These are phyloP conservation scores for Xenopus borealis DNA, from an alignment of 2,113 vertebrate genomes.

Conservation along the genomic window DNA sequence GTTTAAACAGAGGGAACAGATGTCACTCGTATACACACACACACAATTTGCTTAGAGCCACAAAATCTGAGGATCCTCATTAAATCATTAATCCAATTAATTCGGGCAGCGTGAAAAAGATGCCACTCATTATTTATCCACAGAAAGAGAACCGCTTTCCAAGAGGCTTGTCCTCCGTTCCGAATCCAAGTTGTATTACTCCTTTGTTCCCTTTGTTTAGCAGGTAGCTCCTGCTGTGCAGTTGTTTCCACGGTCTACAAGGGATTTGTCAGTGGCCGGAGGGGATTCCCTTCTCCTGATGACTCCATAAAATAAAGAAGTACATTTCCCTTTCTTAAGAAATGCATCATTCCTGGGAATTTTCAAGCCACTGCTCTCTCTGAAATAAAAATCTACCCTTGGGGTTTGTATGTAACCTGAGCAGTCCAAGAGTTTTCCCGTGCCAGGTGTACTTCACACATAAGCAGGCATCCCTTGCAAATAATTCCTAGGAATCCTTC, in stretches of 20 bases:
- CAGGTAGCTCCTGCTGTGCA: slow-evolving; percentile 46
- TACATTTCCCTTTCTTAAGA: slow-evolving; percentile 51
- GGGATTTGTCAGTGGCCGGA: slow-evolving; percentile 47
- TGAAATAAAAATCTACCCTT: slow-evolving; percentile 12
- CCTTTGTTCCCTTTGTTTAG: slow-evolving; percentile 43
- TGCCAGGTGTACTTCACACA: slow-evolving; percentile 50
- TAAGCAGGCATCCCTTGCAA: slow-evolving; percentile 59
- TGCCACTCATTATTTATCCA: slow-evolving; percentile 52
- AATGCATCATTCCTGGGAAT: slow-evolving; percentile 52
- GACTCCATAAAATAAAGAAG: slow-evolving; percentile 45
- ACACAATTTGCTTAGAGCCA: slow-evolving; percentile 17
- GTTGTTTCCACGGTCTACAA: slow-evolving; percentile 9
- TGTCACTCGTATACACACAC: slow-evolving; percentile 4
- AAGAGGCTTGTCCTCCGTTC: slow-evolving; percentile 49
- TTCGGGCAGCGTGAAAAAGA: slow-evolving; percentile 46
- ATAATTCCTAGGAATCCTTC: slow-evolving; percentile 62
- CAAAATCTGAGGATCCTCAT: slow-evolving; percentile 47
- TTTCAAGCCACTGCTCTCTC: slow-evolving; percentile 47
- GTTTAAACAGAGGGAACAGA: slow-evolving; percentile 48
- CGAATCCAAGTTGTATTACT: slow-evolving; percentile 12
- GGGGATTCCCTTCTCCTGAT: slow-evolving; percentile 51
- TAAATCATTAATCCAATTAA: slow-evolving; percentile 58
- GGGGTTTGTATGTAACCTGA: slow-evolving; percentile 48
- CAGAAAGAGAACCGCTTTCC: slow-evolving; percentile 43
- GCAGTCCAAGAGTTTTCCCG: slow-evolving; percentile 39